phyloP scores from a whole-genome alignment of 2,113 vertebrate species.

The Toxostoma redivivum region DNA sequence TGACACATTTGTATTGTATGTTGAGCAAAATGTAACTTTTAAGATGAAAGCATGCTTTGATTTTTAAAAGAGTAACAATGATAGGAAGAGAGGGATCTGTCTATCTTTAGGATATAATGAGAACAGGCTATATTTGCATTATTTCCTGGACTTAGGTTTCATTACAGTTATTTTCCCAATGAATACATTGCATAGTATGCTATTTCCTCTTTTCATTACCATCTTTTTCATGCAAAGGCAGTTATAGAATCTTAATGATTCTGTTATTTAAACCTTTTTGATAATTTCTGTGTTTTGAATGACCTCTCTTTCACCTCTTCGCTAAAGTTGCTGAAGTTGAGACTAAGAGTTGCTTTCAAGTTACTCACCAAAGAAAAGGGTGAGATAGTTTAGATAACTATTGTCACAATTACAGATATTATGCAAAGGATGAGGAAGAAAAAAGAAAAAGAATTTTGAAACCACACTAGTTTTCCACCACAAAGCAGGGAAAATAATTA shows the following conservation, averaged over 20 bases:
- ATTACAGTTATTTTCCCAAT: slow-evolving; percentile 45
- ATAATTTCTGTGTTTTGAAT: slow-evolving; percentile 44
- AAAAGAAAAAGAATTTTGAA: neutral
- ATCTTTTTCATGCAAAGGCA: slow-evolving; percentile 26
- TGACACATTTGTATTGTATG: neutral
- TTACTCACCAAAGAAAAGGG: slow-evolving; percentile 13
- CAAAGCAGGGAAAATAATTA: neutral
- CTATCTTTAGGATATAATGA: neutral
- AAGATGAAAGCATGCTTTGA: slow-evolving; percentile 7
- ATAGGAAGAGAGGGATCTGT: neutral
- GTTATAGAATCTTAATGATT: slow-evolving; percentile 48
- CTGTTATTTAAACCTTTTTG: slow-evolving; percentile 45
- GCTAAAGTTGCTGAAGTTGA: slow-evolving; percentile 1
- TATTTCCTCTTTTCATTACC: slow-evolving; percentile 53
- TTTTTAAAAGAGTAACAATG: slow-evolving; percentile 9
- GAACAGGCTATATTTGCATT: slow-evolving; percentile 26
- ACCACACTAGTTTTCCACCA: neutral
- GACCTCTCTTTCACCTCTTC: slow-evolving; percentile 42
- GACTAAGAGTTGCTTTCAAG: slow-evolving; percentile 21
- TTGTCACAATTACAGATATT: slow-evolving; percentile 19
- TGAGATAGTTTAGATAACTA: neutral
- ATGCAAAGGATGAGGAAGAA: neutral
- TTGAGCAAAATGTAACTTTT: neutral
- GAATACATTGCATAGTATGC: slow-evolving; percentile 27
- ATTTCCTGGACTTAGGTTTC: slow-evolving; percentile 48